Percentiles rank a stretch among this genome's conserved stretches.
Conservation (phyloP, 2,888 invertebrate species). For the Sarcophaga subvicina region DNA sequence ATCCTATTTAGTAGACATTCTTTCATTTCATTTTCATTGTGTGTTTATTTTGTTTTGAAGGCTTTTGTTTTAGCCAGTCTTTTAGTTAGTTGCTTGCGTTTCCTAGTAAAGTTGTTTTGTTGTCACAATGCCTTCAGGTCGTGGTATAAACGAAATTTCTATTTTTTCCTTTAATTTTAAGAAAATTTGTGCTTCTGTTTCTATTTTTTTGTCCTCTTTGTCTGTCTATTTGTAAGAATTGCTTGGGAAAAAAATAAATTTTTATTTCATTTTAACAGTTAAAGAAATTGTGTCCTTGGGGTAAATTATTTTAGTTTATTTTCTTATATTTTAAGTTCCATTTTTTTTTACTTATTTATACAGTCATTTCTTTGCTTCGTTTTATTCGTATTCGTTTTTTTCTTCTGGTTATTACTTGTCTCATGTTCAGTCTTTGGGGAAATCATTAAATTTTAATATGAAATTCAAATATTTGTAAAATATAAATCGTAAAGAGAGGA, state of each 20-base stretch:
- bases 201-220: background rate
- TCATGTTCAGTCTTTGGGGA: conserved; percentile 61
- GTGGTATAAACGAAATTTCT: too few species aligned
- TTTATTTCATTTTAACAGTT: conserved; percentile 47
- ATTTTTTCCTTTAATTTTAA: conserved; percentile 24
- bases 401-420: conserved; percentile 54
- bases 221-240: background rate
- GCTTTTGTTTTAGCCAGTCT: too few species aligned
- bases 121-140: too few species aligned
- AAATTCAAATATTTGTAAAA: conserved; percentile 49
- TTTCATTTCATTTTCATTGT: too few species aligned
- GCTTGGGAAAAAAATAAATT: background rate
- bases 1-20: too few species aligned
- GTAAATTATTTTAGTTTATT: conserved; percentile 67
- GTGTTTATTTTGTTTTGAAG: too few species aligned
- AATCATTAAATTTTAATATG: conserved; percentile 64
- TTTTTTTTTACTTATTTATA: conserved; percentile 43
- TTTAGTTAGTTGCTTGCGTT: too few species aligned
- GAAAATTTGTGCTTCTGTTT: background rate
- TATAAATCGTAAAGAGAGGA: background rate
- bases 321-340: conserved; percentile 34
- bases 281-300: conserved; percentile 70
- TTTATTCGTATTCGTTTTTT: background rate
- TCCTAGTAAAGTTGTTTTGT: too few species aligned
- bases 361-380: conserved; percentile 17